phyloP scores from a whole-genome alignment of 1,140 invertebrate genomes.

The Pararge aegeria region DNA sequence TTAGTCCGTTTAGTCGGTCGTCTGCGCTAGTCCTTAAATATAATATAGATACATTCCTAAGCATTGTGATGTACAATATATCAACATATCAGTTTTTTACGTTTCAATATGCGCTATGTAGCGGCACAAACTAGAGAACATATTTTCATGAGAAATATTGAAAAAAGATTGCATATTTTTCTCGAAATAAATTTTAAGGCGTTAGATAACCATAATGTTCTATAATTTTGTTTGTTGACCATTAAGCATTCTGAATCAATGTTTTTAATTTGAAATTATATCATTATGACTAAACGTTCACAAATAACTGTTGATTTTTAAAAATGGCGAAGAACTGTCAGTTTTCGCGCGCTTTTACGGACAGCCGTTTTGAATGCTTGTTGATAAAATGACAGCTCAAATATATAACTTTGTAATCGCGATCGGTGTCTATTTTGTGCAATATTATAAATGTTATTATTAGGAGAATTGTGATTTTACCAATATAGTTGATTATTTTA shows the following conservation, averaged over 20 bases:
- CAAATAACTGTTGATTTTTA: background rate
- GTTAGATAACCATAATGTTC: background rate
- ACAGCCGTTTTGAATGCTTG: slow-evolving; percentile 45
- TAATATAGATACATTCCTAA: slow-evolving; percentile 13
- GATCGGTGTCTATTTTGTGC: slow-evolving; percentile 66
- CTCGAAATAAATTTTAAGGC: slow-evolving; percentile 15
- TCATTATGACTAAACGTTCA: too few species aligned
- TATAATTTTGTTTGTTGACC: background rate
- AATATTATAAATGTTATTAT: slow-evolving; percentile 67
- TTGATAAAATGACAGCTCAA: slow-evolving; percentile 49
- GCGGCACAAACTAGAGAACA: slow-evolving; percentile 38
- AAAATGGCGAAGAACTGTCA: slow-evolving; percentile 14
- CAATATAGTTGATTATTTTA: slow-evolving; percentile 71
- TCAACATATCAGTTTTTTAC: slow-evolving; percentile 59
- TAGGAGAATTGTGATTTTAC: slow-evolving; percentile 77
- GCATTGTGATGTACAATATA: slow-evolving; percentile 55
- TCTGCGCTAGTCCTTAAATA: background rate
- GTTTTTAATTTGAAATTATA: too few species aligned
- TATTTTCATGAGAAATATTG: slow-evolving; percentile 50
- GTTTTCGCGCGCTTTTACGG: slow-evolving; percentile 35
- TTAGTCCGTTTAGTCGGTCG: background rate
- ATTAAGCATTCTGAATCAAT: too few species aligned
- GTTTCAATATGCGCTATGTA: slow-evolving; percentile 19
- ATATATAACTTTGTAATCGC: slow-evolving; percentile 43
- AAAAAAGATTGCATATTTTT: slow-evolving; percentile 45